Conservation (phyloP, 2,113 vertebrate species). For the Andinoacara biseriatus region DNA sequence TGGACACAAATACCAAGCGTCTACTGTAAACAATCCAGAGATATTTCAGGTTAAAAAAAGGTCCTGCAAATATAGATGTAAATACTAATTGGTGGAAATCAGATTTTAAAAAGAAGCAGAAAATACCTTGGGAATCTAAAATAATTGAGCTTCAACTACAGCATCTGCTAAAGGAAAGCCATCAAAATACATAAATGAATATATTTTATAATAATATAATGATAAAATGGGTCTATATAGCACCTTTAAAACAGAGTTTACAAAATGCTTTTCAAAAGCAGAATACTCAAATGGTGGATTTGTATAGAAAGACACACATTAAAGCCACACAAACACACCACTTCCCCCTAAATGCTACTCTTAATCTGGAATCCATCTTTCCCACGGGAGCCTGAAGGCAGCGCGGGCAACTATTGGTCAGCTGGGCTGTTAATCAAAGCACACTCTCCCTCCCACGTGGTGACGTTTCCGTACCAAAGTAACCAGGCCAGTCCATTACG, state of each 20-base stretch:
- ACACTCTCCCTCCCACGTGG: slow-evolving; percentile 62
- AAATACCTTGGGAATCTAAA: background rate
- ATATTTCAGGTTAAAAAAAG: no score
- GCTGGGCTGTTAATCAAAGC: slow-evolving; percentile 47
- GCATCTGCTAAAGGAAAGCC: no score
- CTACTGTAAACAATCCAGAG: no score
- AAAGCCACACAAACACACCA: no score
- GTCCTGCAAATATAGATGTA: background rate
- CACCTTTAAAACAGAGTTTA: background rate
- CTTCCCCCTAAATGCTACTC: fast-evolving
- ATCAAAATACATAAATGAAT: background rate
- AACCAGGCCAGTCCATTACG: slow-evolving; percentile 73
- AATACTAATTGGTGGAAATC: background rate
- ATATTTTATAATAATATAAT: background rate
- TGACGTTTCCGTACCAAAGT: slow-evolving; percentile 78
- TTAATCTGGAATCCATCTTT: slow-evolving; percentile 23
- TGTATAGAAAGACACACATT: background rate
- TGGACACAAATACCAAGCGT: background rate
- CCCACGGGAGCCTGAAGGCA: slow-evolving; percentile 58
- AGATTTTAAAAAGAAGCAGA: fast-evolving
- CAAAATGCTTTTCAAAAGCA: background rate
- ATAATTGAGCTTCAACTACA: background rate
- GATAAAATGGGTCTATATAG: fast-evolving
- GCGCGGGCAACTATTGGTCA: slow-evolving; percentile 55
- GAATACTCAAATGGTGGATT: background rate